These are phyloP conservation scores for Planiliza haematocheilus DNA, from an alignment of 2,113 vertebrate species.

Conservation along the genomic window DNA sequence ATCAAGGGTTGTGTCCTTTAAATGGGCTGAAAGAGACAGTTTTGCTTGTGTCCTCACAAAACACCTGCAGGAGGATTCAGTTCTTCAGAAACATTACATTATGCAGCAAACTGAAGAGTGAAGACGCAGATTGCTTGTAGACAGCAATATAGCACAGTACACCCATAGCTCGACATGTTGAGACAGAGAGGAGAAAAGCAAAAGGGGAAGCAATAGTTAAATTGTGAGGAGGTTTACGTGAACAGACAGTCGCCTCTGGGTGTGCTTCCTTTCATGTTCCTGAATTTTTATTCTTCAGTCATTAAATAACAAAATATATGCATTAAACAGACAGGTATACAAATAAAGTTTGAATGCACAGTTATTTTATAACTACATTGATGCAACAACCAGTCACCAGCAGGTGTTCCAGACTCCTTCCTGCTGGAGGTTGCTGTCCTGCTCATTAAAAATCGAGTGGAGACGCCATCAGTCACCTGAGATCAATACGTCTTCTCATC, in stretches of 20 bases:
- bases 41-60: too few relatives aligned
- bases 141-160: constrained; percentile 45
- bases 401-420: constrained; percentile 33
- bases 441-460: constrained; percentile 59
- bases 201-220: constrained; percentile 5
- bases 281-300: constrained; percentile 10
- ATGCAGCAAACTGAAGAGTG: constrained; percentile 21
- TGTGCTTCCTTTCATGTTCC: constrained; percentile 5
- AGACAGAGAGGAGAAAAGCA: background rate
- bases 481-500: constrained; percentile 59
- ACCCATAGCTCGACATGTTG: constrained; percentile 20
- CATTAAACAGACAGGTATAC: background rate
- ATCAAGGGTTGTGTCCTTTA: background rate
- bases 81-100: constrained; percentile 7
- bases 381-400: constrained; percentile 13
- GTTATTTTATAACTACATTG: background rate
- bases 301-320: constrained; percentile 7
- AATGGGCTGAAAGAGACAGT: background rate
- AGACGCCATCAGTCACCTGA: constrained; percentile 56
- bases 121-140: constrained; percentile 26
- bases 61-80: background rate
- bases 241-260: background rate
- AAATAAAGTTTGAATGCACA: background rate
- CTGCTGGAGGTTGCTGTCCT: constrained; percentile 35
- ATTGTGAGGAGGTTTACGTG: background rate